These are phyloP conservation scores for Schizothorax lantsangensis DNA, from an alignment of 2,797 vertebrate genomes.

Conservation along the genomic window DNA sequence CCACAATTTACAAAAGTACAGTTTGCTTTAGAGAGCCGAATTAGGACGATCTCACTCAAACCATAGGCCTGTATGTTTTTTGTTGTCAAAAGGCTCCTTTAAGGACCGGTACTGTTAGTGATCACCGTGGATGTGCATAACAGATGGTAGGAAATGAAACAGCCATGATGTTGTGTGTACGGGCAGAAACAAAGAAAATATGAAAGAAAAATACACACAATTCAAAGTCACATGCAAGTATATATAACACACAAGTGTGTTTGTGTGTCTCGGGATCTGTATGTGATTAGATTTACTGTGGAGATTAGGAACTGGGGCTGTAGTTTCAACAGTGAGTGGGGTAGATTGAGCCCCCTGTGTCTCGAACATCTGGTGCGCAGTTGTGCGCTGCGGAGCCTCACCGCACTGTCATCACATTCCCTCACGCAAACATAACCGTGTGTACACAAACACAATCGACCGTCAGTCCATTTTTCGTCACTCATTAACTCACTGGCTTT, in stretches of 20 bases:
- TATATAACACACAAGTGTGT: conserved; percentile 24
- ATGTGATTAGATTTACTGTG: conserved; percentile 37
- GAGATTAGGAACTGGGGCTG: conserved; percentile 45
- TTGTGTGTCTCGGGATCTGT: conserved; percentile 41
- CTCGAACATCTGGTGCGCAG: conserved; percentile 84
- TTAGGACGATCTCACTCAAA: not conserved
- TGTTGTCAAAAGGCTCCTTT: conserved; percentile 34
- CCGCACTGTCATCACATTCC: conserved; percentile 47
- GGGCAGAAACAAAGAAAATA: not conserved
- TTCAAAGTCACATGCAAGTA: conserved; percentile 11
- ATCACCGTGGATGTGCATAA: conserved; percentile 13
- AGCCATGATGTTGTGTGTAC: not conserved
- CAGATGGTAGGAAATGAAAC: conserved; percentile 30
- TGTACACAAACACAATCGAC: conserved; percentile 42
- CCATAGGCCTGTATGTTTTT: conserved; percentile 8
- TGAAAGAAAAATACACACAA: conserved; percentile 14
- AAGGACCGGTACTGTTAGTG: not conserved
- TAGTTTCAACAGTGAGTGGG: conserved; percentile 43
- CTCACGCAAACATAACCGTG: conserved; percentile 38
- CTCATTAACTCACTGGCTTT: conserved; percentile 32
- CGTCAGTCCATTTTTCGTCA: conserved; percentile 22
- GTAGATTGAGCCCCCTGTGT: conserved; percentile 69
- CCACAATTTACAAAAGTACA: conserved; percentile 16
- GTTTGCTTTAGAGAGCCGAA: not conserved
- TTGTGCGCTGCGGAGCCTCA: conserved; percentile 68